These are phyloP conservation scores for Tinea semifulvella DNA, from an alignment of 2,888 invertebrate species.

Conservation along the genomic window DNA sequence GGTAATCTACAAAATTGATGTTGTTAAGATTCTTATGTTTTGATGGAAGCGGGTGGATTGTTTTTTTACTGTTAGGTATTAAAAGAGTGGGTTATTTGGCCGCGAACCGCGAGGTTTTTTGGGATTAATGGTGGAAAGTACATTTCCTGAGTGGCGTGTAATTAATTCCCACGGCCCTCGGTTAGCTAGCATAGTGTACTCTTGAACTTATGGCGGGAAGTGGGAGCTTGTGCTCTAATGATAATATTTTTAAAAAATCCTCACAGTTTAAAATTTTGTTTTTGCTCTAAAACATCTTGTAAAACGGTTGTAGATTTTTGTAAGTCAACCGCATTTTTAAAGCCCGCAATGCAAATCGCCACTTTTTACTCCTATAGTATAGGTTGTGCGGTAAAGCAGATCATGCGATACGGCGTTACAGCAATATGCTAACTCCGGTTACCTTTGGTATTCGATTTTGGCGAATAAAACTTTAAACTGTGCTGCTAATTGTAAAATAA, in stretches of 20 bases:
- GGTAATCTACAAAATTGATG: neutral
- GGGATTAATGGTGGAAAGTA: neutral
- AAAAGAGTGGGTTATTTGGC: neutral
- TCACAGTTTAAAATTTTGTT: conserved; percentile 6
- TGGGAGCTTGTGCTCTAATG: neutral
- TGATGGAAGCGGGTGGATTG: conserved; percentile 3
- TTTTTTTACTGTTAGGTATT: conserved; percentile 1
- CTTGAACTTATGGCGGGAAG: neutral
- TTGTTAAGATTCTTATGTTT: neutral
- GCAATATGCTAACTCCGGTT: too few relatives aligned
- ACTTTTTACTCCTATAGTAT: too few relatives aligned
- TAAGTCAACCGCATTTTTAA: too few relatives aligned
- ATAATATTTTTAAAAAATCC: neutral
- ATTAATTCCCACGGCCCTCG: neutral
- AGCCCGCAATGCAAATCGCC: too few relatives aligned
- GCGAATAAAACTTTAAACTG: conserved; percentile 2
- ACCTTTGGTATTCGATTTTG: too few relatives aligned
- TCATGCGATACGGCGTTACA: too few relatives aligned
- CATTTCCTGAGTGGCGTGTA: neutral
- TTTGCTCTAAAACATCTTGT: too few relatives aligned
- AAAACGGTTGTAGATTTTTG: too few relatives aligned
- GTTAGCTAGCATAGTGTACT: neutral
- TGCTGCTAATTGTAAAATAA: conserved; percentile 4
- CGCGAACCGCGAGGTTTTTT: neutral
- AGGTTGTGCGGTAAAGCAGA: too few relatives aligned